These are phyloP conservation scores for Apolygus lucorum DNA, from an alignment of 1,140 invertebrate species.

Conservation along the genomic window DNA sequence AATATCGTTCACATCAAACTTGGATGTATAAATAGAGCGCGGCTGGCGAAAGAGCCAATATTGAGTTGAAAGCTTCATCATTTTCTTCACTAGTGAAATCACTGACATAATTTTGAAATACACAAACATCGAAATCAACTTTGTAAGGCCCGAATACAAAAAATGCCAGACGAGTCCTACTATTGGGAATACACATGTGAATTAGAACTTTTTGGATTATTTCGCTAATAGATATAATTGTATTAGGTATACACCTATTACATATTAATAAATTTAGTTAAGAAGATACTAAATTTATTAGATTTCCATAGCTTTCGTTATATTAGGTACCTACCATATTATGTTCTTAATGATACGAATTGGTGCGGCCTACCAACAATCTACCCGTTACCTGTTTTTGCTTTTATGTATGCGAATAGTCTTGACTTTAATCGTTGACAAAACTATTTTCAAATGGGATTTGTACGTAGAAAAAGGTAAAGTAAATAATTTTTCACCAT, in stretches of 20 bases:
- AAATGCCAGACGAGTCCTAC: background rate
- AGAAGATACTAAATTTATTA: background rate
- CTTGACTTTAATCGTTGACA: too few species aligned
- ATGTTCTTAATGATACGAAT: background rate
- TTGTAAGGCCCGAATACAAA: background rate
- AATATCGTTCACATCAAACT: background rate
- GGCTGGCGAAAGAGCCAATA: background rate
- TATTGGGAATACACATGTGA: background rate
- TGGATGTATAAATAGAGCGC: background rate
- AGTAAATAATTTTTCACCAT: background rate
- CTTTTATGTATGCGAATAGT: too few species aligned
- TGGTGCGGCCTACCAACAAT: background rate
- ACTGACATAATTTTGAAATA: background rate
- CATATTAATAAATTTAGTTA: background rate
- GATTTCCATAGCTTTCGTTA: background rate
- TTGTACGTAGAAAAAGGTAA: background rate
- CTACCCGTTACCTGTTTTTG: too few species aligned
- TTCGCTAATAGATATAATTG: background rate
- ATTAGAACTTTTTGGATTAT: background rate
- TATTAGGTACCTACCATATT: background rate
- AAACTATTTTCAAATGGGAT: too few species aligned
- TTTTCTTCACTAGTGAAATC: background rate
- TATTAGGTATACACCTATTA: background rate
- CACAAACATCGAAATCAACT: background rate
- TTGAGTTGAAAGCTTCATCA: background rate